Percentiles rank a stretch among this genome's conserved stretches.
Evolutionary conservation across 2,888 invertebrate genomes (phyloP).

Genomic region (Apoderus coryli): DNA sequence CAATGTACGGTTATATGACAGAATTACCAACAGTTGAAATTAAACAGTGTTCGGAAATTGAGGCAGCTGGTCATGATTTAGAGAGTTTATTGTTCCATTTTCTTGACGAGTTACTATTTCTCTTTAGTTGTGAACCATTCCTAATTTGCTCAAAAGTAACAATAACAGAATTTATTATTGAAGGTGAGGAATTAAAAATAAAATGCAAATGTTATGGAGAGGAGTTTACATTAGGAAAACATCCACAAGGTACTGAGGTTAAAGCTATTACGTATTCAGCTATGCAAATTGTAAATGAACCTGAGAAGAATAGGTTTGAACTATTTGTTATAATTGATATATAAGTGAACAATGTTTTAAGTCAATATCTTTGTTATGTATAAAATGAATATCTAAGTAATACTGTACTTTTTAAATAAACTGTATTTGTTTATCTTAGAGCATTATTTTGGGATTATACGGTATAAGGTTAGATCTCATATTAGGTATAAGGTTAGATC

Average conservation of each 20-base stretch:
- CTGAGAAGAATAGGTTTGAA: conserved; percentile 60
- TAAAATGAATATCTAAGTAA: too few relatives aligned
- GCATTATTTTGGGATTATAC: too few relatives aligned
- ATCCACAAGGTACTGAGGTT: conserved; percentile 95
- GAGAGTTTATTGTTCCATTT: conserved; percentile 81
- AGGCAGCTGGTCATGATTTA: conserved; percentile 81
- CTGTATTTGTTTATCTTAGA: too few relatives aligned
- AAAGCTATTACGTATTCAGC: conserved; percentile 99
- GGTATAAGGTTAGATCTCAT: too few relatives aligned
- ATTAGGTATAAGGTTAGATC: too few relatives aligned
- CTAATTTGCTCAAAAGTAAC: conserved; percentile 76
- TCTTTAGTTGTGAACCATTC: conserved; percentile 85
- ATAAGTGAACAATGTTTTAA: too few relatives aligned
- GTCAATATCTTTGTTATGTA: too few relatives aligned
- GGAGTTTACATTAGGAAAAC: conserved; percentile 80
- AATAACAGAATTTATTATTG: conserved; percentile 71
- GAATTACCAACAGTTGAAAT: conserved; percentile 75
- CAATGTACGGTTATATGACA: conserved; percentile 98
- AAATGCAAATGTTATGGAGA: conserved; percentile 81
- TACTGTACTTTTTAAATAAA: too few relatives aligned
- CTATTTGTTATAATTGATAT: conserved; percentile 98
- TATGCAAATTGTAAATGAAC: conserved; percentile 79
- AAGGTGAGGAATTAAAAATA: conserved; percentile 60
- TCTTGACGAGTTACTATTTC: conserved; percentile 83
- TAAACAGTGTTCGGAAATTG: conserved; percentile 60